These are phyloP conservation scores for Erethizon dorsatum DNA, from an alignment of 2,797 vertebrate species.

Conservation along the genomic window DNA sequence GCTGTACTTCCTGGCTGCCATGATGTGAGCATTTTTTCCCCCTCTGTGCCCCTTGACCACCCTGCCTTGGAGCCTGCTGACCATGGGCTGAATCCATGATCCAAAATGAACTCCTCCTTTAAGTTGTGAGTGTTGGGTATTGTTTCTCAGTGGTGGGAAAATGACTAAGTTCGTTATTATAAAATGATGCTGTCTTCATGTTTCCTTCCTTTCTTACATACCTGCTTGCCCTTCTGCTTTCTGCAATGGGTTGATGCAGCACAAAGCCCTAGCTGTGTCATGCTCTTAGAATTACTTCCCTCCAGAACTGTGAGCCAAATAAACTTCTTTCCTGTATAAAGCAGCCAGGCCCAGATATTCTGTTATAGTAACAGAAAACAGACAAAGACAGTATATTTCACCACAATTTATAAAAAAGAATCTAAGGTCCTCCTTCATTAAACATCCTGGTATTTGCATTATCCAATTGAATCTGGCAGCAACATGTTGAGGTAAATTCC, in stretches of 20 bases:
- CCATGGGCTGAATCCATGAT: not conserved
- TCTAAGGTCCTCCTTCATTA: not conserved
- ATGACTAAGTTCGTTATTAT: not conserved
- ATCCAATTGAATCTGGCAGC: not conserved
- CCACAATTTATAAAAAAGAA: not conserved
- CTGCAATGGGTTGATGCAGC: not conserved
- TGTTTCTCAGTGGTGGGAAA: not conserved
- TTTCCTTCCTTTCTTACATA: not conserved
- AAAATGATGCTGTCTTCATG: not conserved
- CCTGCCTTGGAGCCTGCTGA: not conserved
- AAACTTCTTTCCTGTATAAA: not conserved
- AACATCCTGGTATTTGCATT: not conserved
- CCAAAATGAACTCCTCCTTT: not conserved
- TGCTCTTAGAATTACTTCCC: no score
- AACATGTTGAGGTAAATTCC: not conserved
- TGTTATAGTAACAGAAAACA: not conserved
- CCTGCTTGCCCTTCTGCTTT: not conserved
- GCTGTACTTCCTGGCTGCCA: not conserved
- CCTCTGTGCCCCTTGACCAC: not conserved
- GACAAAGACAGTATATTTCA: not conserved
- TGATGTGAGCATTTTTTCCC: not conserved
- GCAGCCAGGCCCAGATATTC: not conserved
- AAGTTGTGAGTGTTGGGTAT: not conserved
- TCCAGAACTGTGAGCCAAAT: not conserved
- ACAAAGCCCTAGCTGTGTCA: not conserved